Evolutionary conservation across 2,797 vertebrate species (phyloP).

Genomic region (Pipistrellus kuhlii): DNA sequence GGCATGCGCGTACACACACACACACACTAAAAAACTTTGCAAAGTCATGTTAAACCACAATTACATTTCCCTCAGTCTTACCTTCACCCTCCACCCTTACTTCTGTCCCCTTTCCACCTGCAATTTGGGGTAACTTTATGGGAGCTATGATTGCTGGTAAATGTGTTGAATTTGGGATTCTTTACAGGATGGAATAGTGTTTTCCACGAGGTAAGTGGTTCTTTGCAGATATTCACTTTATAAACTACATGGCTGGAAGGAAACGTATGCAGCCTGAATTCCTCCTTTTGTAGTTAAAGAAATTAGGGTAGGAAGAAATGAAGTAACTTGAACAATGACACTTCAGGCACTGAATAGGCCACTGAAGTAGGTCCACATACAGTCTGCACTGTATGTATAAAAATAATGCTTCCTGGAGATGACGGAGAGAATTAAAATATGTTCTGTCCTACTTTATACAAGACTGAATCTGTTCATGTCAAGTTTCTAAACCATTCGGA

Average conservation of each 20-base stretch:
- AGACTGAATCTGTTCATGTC: constrained; percentile 44
- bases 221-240: neutral
- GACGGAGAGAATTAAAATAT: constrained; percentile 34
- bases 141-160: constrained; percentile 11
- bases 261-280: neutral
- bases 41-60: neutral
- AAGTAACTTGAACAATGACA: neutral
- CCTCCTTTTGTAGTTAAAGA: constrained; percentile 49
- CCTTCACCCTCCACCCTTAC: neutral
- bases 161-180: neutral
- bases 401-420: constrained; percentile 15
- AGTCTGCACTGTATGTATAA: neutral
- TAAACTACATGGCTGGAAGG: neutral
- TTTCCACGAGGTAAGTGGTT: neutral
- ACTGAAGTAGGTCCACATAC: neutral
- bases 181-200: neutral
- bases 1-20: too few relatives aligned
- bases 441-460: constrained; percentile 42
- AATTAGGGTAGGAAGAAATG: constrained; percentile 40
- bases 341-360: neutral
- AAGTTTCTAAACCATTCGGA: constrained; percentile 54
- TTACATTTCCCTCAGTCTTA: neutral
- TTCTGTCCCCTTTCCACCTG: neutral
- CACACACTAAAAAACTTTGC: neutral
- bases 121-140: neutral